phyloP scores from a whole-genome alignment of 1,140 invertebrate species.

The Microplitis mediator region DNA sequence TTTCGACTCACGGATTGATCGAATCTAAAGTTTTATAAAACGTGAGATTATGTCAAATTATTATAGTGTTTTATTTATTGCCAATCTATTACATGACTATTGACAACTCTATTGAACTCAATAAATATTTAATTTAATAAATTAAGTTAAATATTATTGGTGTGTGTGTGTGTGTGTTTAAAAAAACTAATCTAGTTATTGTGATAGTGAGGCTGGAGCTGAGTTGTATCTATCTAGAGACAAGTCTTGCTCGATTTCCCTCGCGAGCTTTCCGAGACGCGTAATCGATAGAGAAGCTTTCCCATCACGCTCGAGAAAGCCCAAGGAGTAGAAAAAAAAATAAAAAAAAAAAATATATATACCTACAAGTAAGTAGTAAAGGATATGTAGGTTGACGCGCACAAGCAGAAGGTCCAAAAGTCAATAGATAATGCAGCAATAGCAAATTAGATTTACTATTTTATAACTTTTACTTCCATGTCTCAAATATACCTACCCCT shows the following conservation, averaged over 20 bases:
- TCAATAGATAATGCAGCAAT: too few species aligned
- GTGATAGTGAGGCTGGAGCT: background rate
- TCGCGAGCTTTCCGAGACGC: slow-evolving; percentile 3
- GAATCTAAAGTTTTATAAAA: slow-evolving; percentile 21
- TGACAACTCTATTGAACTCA: background rate
- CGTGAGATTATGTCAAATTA: background rate
- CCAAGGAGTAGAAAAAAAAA: background rate
- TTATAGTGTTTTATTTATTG: background rate
- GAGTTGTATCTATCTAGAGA: background rate
- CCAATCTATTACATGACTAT: background rate
- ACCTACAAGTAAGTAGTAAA: background rate
- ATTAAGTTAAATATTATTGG: too few species aligned
- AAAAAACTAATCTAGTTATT: too few species aligned
- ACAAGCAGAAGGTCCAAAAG: background rate
- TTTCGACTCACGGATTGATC: slow-evolving; percentile 29
- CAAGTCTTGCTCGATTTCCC: slow-evolving; percentile 17
- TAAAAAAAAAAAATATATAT: background rate
- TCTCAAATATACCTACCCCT: too few species aligned
- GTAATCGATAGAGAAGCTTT: slow-evolving; percentile 16
- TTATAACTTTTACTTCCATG: too few species aligned
- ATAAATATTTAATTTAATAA: too few species aligned
- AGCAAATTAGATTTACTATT: too few species aligned
- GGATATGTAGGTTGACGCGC: background rate
- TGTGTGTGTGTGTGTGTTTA: too few species aligned
- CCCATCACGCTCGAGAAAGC: background rate